Evolutionary conservation across 64 coral and sea anemone species (phyloP), one percentile per base, ranked within the genome.

Genomic region (Stichodactyla helianthus): DNA sequence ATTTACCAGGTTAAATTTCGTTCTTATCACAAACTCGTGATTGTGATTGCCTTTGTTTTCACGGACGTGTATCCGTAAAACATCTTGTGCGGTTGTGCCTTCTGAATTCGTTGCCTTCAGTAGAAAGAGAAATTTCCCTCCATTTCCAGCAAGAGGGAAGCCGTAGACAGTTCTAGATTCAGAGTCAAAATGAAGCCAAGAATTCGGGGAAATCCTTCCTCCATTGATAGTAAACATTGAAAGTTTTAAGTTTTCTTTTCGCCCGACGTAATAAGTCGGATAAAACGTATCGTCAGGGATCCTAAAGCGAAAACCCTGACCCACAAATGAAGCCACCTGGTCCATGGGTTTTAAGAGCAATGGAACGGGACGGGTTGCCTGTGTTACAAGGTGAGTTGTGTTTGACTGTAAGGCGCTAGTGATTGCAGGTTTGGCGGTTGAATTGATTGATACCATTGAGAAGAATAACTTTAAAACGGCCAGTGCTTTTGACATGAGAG

Each of bases 401-500:
- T 76, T 28, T 77, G 80, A 67, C 52, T 55, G 52, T 28, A 53
- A 53, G 26, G 52, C 6, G 55, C 50, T 86, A 79, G 22, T 28
- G 23, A 52, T 51, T 0, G 50, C 77, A n/a, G 87, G 65, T 15
- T 77, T 53, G 83, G 89, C 84, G 62, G 94, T 96, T 15, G 85
- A 84, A 31, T 96, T 96, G 51, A 96, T 15, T 20, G 79, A 88
- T 28, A 96, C 63, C 53, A 96, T 76, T 11, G 91, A 96, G 85
- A 96, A 96, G 87, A 96, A 96, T 60, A 96, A 51, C 85, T 93
- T 96, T n/a, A 96, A 87, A 44, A 96, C 80, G 20, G 79, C 79
- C 84, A 96, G 77, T 93, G 91, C 94, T 93, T 96, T 93, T 88
- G 94, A 96, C 94, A 96, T 96, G 92, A 77, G 94, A 90, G 85